These are phyloP conservation scores for Novumbra hubbsi DNA, from an alignment of 2,797 vertebrate genomes.

Conservation along the genomic window DNA sequence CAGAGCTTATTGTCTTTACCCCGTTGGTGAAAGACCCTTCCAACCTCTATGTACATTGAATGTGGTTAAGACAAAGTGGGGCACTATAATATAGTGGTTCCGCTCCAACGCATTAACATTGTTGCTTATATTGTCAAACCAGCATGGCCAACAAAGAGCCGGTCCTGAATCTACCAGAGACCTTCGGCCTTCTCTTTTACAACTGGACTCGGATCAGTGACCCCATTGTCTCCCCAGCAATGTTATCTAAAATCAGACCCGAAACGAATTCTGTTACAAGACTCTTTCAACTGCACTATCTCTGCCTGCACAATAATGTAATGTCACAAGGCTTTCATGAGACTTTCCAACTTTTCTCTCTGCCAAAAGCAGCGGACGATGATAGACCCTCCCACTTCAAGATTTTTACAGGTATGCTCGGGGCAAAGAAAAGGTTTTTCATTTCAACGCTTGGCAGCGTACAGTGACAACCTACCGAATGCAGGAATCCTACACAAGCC, in stretches of 20 bases:
- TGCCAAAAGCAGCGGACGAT: constrained; percentile 47
- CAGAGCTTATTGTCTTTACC: not conserved
- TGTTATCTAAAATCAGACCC: constrained; percentile 52
- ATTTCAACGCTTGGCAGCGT: constrained; percentile 5
- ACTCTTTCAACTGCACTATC: constrained; percentile 49
- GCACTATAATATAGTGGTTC: too few relatives aligned
- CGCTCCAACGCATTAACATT: not conserved
- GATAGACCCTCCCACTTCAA: constrained; percentile 47
- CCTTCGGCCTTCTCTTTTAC: constrained; percentile 60
- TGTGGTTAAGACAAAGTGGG: too few relatives aligned
- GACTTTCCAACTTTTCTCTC: constrained; percentile 49
- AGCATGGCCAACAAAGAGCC: constrained; percentile 40
- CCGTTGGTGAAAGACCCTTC: not conserved
- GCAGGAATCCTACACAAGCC: not conserved
- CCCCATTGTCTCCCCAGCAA: constrained; percentile 52
- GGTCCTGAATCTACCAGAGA: constrained; percentile 42
- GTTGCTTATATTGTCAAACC: constrained; percentile 8
- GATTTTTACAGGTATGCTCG: constrained; percentile 49
- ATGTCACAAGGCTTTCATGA: constrained; percentile 36
- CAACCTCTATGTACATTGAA: too few relatives aligned
- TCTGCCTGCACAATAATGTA: constrained; percentile 43
- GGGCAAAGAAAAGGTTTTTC: constrained; percentile 17
- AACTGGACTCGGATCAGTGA: constrained; percentile 59
- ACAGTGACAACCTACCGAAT: not conserved
- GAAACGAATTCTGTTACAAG: constrained; percentile 61